Evolutionary conservation across 2,888 invertebrate genomes (phyloP).

Genomic region (Ditylenchus weischeri): DNA sequence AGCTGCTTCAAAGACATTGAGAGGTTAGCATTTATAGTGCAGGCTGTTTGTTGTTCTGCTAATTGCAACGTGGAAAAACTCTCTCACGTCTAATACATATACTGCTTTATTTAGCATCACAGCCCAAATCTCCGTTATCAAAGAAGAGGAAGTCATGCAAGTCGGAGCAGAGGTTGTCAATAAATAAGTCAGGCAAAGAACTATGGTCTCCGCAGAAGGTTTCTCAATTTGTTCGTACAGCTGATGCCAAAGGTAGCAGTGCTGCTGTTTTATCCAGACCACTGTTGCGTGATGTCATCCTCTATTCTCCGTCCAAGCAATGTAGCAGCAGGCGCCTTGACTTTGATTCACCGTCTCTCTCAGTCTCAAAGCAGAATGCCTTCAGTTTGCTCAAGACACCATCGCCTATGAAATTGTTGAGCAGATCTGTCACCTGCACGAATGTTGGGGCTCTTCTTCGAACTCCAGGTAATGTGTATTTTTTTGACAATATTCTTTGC

Average conservation of each 20-base stretch:
- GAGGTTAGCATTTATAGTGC: conserved; percentile 1
- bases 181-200: neutral
- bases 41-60: neutral
- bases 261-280: neutral
- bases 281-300: neutral
- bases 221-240: neutral
- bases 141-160: no score
- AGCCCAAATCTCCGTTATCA: no score
- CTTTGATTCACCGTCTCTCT: neutral
- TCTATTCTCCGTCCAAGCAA: neutral
- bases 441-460: conserved; percentile 18
- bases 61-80: no score
- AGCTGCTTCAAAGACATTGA: conserved; percentile 5
- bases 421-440: conserved; percentile 9
- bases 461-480: conserved; percentile 16
- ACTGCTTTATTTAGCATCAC: no score
- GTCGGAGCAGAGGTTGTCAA: neutral
- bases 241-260: neutral
- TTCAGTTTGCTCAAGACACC: conserved; percentile 19
- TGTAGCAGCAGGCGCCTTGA: neutral
- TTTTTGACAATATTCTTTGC: no score
- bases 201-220: conserved; percentile 6
- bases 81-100: no score
- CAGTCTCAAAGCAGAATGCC: neutral
- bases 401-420: conserved; percentile 15